A percentile compares a stretch with the other conserved stretches of the same genome.
Conservation (phyloP, 2,797 vertebrate genomes). For the Phyllotis vaccarum region DNA sequence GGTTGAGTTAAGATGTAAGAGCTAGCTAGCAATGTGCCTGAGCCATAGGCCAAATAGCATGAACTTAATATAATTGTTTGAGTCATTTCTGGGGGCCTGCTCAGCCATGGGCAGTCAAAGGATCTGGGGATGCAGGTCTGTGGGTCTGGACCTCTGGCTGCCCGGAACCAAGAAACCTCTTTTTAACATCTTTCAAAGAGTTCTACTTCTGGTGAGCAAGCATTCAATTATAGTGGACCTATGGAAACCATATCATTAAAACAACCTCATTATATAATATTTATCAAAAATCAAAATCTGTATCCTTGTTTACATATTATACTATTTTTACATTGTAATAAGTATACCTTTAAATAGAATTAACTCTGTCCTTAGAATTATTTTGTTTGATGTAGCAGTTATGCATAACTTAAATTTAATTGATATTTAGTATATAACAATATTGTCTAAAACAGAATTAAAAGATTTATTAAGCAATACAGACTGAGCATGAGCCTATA, state of each 20-base stretch:
- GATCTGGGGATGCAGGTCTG: too few relatives aligned
- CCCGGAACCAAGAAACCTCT: too few relatives aligned
- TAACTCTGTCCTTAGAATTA: background rate
- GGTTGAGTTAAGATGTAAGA: too few relatives aligned
- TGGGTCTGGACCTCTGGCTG: too few relatives aligned
- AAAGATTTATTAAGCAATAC: background rate
- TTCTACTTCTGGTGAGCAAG: background rate
- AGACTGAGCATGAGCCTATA: background rate
- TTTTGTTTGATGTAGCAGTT: background rate
- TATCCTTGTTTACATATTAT: background rate
- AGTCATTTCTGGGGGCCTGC: too few relatives aligned
- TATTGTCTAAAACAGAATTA: background rate
- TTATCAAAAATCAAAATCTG: background rate
- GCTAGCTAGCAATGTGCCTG: too few relatives aligned
- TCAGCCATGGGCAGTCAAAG: too few relatives aligned
- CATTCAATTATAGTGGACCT: background rate
- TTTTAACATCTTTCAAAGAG: too few relatives aligned
- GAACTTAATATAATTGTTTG: too few relatives aligned
- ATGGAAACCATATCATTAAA: too few relatives aligned
- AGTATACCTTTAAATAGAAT: background rate
- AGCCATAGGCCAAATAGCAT: too few relatives aligned
- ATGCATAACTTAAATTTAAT: background rate
- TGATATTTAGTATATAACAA: background rate
- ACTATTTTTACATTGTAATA: background rate
- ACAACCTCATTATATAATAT: background rate